phyloP scores from a whole-genome alignment of 2,888 invertebrate species.

The Ischnus inquisitorius region DNA sequence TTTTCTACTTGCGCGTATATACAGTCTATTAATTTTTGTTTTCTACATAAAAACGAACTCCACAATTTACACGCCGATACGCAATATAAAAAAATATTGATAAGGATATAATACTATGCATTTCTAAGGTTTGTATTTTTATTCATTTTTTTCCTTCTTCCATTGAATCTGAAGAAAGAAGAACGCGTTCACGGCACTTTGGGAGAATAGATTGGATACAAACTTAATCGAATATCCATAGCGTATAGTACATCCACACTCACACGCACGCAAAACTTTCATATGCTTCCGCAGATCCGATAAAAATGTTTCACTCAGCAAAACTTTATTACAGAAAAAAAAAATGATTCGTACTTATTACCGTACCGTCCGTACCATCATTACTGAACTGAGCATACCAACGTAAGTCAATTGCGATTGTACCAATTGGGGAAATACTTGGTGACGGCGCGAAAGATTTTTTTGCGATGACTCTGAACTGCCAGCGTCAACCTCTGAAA shows the following conservation, averaged over 20 bases:
- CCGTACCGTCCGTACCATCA: conserved; percentile 90
- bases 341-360: background rate
- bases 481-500: conserved; percentile 87
- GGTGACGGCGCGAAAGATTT: conserved; percentile 91
- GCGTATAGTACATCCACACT: background rate
- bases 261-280: background rate
- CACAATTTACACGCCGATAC: conserved; percentile 29
- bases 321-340: background rate
- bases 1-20: conserved; percentile 57
- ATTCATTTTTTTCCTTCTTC: conserved; percentile 15
- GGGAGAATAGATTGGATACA: background rate
- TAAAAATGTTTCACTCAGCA: too few relatives aligned
- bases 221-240: background rate
- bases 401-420: conserved; percentile 99
- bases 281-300: background rate
- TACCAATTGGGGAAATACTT: conserved; percentile 95
- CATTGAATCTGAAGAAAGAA: conserved; percentile 36
- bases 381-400: conserved; percentile 96
- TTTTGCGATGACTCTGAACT: conserved; percentile 89
- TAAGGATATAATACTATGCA: conserved; percentile 52
- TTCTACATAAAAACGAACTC: conserved; percentile 7
- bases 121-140: conserved; percentile 41
- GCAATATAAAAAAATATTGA: conserved; percentile 67
- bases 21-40: conserved; percentile 38
- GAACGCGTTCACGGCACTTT: conserved; percentile 35